Conservation (phyloP, 2,888 invertebrate genomes). For the Leptopterna dolabrata region DNA sequence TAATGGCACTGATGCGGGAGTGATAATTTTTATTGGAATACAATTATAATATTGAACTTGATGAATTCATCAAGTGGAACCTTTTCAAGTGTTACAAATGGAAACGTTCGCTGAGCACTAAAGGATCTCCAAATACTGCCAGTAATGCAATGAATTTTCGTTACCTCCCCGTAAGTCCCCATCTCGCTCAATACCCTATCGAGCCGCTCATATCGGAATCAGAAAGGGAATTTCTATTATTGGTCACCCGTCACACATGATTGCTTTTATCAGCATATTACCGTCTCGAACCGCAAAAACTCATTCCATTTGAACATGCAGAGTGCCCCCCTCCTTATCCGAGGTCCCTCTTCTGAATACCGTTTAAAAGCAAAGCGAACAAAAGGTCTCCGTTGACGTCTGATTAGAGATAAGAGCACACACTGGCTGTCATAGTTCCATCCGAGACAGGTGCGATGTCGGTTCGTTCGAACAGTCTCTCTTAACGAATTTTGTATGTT, state of each 20-base stretch:
- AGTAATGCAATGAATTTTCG: too few relatives aligned
- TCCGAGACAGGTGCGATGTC: background rate
- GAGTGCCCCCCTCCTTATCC: background rate
- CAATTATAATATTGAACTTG: too few relatives aligned
- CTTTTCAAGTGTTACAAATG: too few relatives aligned
- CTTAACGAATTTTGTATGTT: background rate
- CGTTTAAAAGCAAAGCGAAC: background rate
- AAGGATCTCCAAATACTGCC: too few relatives aligned
- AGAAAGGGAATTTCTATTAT: background rate
- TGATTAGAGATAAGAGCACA: background rate
- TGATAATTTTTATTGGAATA: too few relatives aligned
- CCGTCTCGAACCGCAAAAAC: background rate
- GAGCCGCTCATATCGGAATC: background rate
- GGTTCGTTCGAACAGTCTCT: background rate
- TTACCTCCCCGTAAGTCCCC: too few relatives aligned
- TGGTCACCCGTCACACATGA: background rate
- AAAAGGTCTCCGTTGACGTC: background rate
- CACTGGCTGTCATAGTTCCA: background rate
- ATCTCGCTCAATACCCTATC: background rate
- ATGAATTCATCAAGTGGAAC: too few relatives aligned
- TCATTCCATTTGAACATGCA: background rate
- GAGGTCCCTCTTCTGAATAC: background rate
- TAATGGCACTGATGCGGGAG: too few relatives aligned
- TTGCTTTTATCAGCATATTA: background rate
- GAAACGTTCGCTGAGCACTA: too few relatives aligned